Evolutionary conservation across 1,140 invertebrate species (phyloP), one percentile per base, ranked within the genome.

Genomic region (Batillaria attramentaria): DNA sequence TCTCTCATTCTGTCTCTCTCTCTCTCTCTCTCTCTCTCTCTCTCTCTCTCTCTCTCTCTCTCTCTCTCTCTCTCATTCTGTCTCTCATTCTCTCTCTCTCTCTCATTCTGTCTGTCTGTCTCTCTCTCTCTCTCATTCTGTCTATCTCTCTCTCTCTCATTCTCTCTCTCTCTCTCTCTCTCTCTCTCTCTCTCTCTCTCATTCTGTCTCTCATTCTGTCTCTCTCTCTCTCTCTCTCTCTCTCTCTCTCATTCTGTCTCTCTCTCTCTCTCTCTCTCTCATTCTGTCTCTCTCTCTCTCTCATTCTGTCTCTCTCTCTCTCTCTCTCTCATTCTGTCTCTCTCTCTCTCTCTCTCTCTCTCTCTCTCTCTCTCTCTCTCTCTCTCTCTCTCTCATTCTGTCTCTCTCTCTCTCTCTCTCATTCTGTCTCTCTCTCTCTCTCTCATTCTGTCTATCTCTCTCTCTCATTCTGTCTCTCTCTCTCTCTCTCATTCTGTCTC

Each of bases 1-100:
- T n/a, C n/a, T n/a, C n/a, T n/a, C n/a, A n/a, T n/a, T n/a, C n/a
- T n/a, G n/a, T n/a, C n/a, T n/a, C n/a, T n/a, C n/a, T n/a, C n/a
- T n/a, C n/a, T n/a, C n/a, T n/a, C n/a, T n/a, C n/a, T n/a, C n/a
- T n/a, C n/a, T n/a, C n/a, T n/a, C n/a, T n/a, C n/a, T n/a, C n/a
- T n/a, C n/a, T n/a, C n/a, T n/a, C n/a, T n/a, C n/a, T n/a, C n/a
- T n/a, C n/a, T n/a, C 10, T 62, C 28, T 28, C 31, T 28, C 31
- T 16, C n/a, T 6, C n/a, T 8, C 57, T 16, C n/a, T 28, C n/a
- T 28, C 57, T 13, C 10, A 18, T 16, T 62, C 57, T 62, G 6
- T 62, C n/a, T 62, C 57, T 62, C n/a, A n/a, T n/a, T n/a, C n/a
- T 62, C 57, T 62, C n/a, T n/a, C n/a, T 62, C 57, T 62, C n/a